Base-by-base conservation (phyloP, 92 coral and sea anemone genomes). In the Zoanthus solanderi region DNA sequence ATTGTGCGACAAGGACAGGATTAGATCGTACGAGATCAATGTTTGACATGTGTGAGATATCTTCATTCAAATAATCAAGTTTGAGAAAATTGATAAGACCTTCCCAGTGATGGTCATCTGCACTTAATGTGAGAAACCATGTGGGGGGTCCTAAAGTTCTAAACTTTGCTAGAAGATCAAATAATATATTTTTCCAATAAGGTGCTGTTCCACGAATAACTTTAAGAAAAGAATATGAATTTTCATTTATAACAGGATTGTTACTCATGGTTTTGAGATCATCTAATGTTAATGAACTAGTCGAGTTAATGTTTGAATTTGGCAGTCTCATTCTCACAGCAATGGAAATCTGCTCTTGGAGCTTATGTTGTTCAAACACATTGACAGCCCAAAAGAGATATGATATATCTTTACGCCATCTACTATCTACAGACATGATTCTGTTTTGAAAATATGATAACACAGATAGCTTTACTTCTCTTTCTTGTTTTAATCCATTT, bases 131-230 rank as follows among this genome's bases (percentile, higher is more conserved):
- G n/a, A 90, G 17, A 73, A 90, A 90, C 93, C 93, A 90, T 60
- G 93, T 87, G 16, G 93, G 93, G 23, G 89, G 87, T 79, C 93
- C 90, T 44, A 90, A 63, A 29, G 87, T 88, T 90, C 87, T 83
- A n/a, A 87, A 68, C 60, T 78, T 85, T 90, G 89, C 85, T 68
- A 87, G 83, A n/a, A 88, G 76, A 71, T 87, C 78, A 44, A 66
- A 50, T 29, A 71, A 71, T 57, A 79, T 69, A 86, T 44, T 87
- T 71, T 87, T 90, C 90, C 90, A 80, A 75, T 90, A 90, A 10
- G 60, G 77, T 50, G 84, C 74, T 83, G 92, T 69, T 71, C 93
- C 90, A 15, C 87, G 45, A 53, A 84, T 78, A 68, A 23, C 81
- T 90, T 75, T 78, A 30, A 89, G 44, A 66, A 87, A 82, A 11